These are phyloP conservation scores for Ganaspis brasiliensis DNA, from an alignment of 2,888 invertebrate species.

Conservation along the genomic window DNA sequence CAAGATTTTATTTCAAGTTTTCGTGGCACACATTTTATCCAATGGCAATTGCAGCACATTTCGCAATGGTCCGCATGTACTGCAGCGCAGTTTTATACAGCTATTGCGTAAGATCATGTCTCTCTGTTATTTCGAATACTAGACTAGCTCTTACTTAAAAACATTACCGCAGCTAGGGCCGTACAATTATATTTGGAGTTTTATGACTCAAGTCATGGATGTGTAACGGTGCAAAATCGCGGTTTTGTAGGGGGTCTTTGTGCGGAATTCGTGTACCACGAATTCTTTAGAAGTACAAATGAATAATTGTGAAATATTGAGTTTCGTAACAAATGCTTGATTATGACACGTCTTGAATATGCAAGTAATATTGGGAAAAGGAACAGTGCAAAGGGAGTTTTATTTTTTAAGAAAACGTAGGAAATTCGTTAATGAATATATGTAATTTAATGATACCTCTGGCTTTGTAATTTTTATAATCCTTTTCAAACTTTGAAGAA, in stretches of 20 bases:
- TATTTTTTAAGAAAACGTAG: not conserved
- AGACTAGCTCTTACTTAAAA: conserved; percentile 46
- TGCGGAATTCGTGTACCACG: conserved; percentile 45
- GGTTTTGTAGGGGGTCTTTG: conserved; percentile 19
- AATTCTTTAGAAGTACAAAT: not conserved
- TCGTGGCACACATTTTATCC: conserved; percentile 67
- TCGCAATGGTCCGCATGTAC: conserved; percentile 61
- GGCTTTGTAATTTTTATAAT: not conserved
- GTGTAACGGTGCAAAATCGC: conserved; percentile 43
- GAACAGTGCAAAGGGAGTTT: too few species aligned
- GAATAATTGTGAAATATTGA: conserved; percentile 1
- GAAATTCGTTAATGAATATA: not conserved
- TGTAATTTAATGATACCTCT: not conserved
- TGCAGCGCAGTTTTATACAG: conserved; percentile 2
- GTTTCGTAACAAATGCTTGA: not conserved
- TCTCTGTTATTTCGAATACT: conserved; percentile 64
- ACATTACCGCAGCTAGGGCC: conserved; percentile 54
- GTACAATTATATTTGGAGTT: conserved; percentile 65
- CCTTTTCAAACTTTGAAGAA: conserved; percentile 28
- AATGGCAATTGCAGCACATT: conserved; percentile 67
- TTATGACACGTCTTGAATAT: not conserved
- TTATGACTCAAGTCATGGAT: conserved; percentile 53
- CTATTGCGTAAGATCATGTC: conserved; percentile 68
- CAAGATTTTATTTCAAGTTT: conserved; percentile 56
- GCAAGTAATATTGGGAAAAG: too few species aligned